phyloP scores from a whole-genome alignment of 2,113 vertebrate genomes.

The Todiramphus chloris region DNA sequence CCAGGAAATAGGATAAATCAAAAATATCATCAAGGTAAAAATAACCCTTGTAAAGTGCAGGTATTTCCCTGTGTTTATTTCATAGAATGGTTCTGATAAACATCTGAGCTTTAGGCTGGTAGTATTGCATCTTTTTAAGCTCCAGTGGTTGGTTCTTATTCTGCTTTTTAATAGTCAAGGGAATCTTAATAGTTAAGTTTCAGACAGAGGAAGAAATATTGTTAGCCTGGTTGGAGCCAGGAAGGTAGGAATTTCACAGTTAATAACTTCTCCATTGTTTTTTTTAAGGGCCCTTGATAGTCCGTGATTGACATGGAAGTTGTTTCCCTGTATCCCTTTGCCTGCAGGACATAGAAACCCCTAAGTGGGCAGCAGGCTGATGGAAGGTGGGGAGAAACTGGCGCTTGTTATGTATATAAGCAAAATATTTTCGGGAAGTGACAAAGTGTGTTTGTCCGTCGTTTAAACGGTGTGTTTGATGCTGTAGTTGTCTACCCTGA shows the following conservation, averaged over 20 bases:
- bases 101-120: neutral
- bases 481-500: neutral
- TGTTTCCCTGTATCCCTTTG: conserved; percentile 14
- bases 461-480: neutral
- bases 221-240: conserved; percentile 58
- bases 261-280: conserved; percentile 55
- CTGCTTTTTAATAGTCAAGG: neutral
- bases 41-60: neutral
- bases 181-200: conserved; percentile 42
- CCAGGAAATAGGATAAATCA: neutral
- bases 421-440: neutral
- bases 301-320: conserved; percentile 5
- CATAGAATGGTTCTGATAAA: neutral
- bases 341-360: neutral
- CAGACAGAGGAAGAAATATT: conserved; percentile 53
- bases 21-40: neutral
- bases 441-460: neutral
- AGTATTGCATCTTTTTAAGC: neutral
- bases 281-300: conserved; percentile 45
- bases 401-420: neutral
- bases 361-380: neutral
- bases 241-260: conserved; percentile 64
- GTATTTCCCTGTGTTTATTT: neutral
- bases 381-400: neutral
- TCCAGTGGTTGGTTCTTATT: neutral